Percentiles rank a stretch among this genome's conserved stretches.
These are phyloP conservation scores for Anas platyrhynchos DNA, from an alignment of 2,113 vertebrate species.

Conservation along the genomic window DNA sequence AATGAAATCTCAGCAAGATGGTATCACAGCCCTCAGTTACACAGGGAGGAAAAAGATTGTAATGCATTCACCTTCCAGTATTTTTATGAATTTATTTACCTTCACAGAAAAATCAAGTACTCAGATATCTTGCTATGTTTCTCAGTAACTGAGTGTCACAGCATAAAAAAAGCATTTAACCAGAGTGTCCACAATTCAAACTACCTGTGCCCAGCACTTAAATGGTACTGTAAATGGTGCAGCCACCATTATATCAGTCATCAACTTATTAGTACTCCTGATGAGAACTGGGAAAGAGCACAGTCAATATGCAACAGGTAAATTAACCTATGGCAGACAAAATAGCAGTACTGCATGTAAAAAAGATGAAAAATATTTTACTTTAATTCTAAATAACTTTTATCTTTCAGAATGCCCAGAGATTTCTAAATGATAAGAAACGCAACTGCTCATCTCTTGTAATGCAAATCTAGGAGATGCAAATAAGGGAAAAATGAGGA, in stretches of 20 bases:
- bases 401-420: neutral
- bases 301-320: neutral
- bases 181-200: neutral
- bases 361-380: neutral
- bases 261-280: neutral
- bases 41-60: neutral
- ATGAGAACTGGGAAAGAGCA: neutral
- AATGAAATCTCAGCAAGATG: neutral
- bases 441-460: no score
- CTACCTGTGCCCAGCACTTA: neutral
- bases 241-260: neutral
- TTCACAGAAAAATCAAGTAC: neutral
- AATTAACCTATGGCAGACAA: neutral
- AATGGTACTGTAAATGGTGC: neutral
- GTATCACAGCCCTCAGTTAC: neutral
- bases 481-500: neutral
- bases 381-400: neutral
- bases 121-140: neutral
- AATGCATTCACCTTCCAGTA: neutral
- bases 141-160: neutral
- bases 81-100: neutral
- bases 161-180: neutral
- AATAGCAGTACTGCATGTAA: neutral
- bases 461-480: neutral
- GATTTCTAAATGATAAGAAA: neutral